Conservation (phyloP, 2,113 vertebrate species). For the Elaphurus davidianus region DNA sequence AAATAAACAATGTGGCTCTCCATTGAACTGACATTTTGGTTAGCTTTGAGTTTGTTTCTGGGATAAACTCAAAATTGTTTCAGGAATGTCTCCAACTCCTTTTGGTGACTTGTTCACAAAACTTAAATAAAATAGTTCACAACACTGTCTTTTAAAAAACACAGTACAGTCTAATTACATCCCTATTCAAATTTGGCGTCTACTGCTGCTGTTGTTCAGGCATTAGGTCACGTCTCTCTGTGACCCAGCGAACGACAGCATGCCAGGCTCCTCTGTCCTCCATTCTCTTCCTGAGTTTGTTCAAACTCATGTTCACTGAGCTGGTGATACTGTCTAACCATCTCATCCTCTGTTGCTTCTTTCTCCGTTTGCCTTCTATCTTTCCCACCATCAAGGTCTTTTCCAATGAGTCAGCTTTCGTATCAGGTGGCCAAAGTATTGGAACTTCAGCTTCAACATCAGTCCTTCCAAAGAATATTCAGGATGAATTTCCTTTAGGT, state of each 20-base stretch:
- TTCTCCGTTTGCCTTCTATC: neutral
- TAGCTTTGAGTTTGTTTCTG: conserved; percentile 7
- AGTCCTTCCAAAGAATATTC: neutral
- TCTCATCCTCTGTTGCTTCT: neutral
- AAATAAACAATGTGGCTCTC: neutral
- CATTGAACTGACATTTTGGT: neutral
- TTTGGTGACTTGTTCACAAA: neutral
- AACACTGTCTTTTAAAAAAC: neutral
- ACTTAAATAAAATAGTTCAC: neutral
- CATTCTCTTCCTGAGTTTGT: neutral
- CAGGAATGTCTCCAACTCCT: neutral
- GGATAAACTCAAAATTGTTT: neutral
- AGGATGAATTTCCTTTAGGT: neutral
- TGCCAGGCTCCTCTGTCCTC: neutral
- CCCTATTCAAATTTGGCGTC: neutral
- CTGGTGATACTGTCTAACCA: neutral
- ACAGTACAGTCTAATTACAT: neutral
- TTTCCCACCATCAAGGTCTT: neutral
- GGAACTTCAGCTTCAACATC: neutral
- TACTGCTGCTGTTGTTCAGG: neutral
- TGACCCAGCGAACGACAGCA: neutral
- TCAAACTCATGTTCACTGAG: neutral
- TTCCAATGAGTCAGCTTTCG: neutral
- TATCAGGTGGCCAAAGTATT: neutral
- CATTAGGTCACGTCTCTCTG: neutral